Base-by-base conservation (phyloP, 2,113 vertebrate species). In the Grammomys dolichurus region DNA sequence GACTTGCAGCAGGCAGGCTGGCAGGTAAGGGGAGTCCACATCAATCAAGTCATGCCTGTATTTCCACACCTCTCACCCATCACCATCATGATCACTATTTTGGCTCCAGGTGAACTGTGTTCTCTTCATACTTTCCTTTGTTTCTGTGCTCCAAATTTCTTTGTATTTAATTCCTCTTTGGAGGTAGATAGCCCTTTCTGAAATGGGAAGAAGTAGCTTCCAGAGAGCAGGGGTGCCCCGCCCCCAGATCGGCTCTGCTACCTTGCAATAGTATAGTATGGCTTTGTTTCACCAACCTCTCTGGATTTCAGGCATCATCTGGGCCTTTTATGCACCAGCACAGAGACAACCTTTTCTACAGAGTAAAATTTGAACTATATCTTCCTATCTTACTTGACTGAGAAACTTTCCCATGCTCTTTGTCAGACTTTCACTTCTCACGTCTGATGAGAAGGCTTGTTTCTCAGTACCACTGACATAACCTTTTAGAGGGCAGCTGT, bases 261-360 rank as follows among this genome's bases (percentile, higher is more conserved):
- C 4, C 24, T 33, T 26, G n/a, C 51, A 76, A 13, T 20, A 11
- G 4, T 20, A 9, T 17, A 12, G 33, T 9, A 3, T 56, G 40
- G 4, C 3, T 22, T 72, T 33, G 33, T 28, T 40, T 70, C 51
- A 31, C n/a, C 20, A 1, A 0, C 4, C 1, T 0, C 16, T 0
- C 0, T 7, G 26, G 3, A 3, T 75, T 51, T 87, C 14, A 7
- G 46, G 19, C 16, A 8, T 20, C 33, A 0, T 33, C 48, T 22
- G 22, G 0, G 36, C n/a, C 40, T 88, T 92, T 56, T 75, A 46
- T 43, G 11, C 73, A 5, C 13, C 63, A 13, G 51, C 43, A 48
- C 17, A 70, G 26, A 48, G 72, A 46, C 3, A 28, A 22, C 14
- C 3, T 31, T 54, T 33, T 33, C 6, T 60, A 4, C 7, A 31